Conservation (phyloP, 30 jellyfish, hydroid and myxozoan genomes). For the Hydractinia symbiolongicarpus region DNA sequence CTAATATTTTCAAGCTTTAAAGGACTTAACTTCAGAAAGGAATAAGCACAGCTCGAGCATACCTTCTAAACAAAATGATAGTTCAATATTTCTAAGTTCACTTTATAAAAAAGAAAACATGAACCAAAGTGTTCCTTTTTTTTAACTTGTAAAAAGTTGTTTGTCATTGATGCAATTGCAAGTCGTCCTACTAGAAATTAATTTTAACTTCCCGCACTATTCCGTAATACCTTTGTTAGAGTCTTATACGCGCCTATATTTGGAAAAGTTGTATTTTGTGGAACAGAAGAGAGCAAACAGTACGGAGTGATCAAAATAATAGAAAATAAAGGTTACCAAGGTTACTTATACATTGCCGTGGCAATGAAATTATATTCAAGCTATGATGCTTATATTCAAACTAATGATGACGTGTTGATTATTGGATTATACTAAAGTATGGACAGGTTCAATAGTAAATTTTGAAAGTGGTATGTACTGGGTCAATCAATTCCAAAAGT, state of each 20-base stretch:
- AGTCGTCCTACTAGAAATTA: conserved; percentile 40
- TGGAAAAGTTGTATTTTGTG: conserved; percentile 46
- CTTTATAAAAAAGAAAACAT: no score
- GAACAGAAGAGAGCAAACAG: conserved; percentile 34
- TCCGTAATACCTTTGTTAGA: conserved; percentile 26
- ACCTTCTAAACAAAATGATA: no score
- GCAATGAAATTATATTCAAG: conserved; percentile 46
- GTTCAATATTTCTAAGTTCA: no score
- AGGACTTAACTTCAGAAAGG: no score
- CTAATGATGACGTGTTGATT: conserved; percentile 60
- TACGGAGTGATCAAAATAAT: conserved; percentile 15
- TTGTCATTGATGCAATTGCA: no score
- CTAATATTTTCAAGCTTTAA: no score
- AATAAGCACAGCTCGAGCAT: no score
- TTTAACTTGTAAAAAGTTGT: no score
- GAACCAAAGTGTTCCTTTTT: no score
- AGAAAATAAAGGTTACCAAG: conserved; percentile 43
- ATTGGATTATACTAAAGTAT: conserved; percentile 35
- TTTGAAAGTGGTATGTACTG: neutral
- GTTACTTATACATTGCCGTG: conserved; percentile 46
- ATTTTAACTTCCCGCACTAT: conserved; percentile 57
- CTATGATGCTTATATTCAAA: conserved; percentile 35
- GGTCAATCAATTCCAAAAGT: conserved; percentile 3
- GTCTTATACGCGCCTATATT: conserved; percentile 31
- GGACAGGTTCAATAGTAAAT: conserved; percentile 37